Percentiles rank a stretch among this genome's conserved stretches.
Conservation (phyloP, 1,140 invertebrate genomes). For the Campodea augens region DNA sequence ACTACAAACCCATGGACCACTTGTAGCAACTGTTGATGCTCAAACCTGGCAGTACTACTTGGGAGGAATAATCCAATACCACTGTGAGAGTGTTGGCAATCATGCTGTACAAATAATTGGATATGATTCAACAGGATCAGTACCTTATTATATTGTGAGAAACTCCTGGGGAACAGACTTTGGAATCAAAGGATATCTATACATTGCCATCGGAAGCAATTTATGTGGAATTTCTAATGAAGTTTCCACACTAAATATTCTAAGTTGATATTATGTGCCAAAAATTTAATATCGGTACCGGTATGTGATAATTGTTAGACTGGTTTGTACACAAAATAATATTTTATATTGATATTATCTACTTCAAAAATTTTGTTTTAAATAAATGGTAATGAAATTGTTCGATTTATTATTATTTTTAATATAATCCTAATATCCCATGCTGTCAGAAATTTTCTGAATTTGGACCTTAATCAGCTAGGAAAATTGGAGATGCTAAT, state of each 20-base stretch:
- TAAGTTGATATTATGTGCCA: neutral
- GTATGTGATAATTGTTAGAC: too few relatives aligned
- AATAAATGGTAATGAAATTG: too few relatives aligned
- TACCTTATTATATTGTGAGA: slow-evolving; percentile 64
- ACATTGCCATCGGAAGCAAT: slow-evolving; percentile 55
- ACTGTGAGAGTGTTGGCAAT: slow-evolving; percentile 51
- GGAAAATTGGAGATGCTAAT: too few relatives aligned
- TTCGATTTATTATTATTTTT: too few relatives aligned
- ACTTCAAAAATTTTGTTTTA: too few relatives aligned
- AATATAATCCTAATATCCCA: too few relatives aligned
- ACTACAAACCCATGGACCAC: slow-evolving; percentile 48
- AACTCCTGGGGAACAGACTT: slow-evolving; percentile 70
- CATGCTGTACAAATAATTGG: slow-evolving; percentile 74
- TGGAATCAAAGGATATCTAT: slow-evolving; percentile 54
- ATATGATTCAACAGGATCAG: slow-evolving; percentile 47
- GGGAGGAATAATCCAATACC: slow-evolving; percentile 63
- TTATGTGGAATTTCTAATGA: slow-evolving; percentile 40
- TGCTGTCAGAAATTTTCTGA: too few relatives aligned
- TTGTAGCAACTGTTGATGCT: slow-evolving; percentile 62
- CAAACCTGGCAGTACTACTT: slow-evolving; percentile 73
- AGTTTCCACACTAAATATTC: slow-evolving; percentile 9
- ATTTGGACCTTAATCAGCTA: too few relatives aligned
- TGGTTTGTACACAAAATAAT: too few relatives aligned
- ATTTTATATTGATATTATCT: too few relatives aligned
- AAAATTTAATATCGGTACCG: too few relatives aligned